A percentile compares a stretch with the other conserved stretches of the same genome.
These are phyloP conservation scores for Hippocampus barbouri DNA, from an alignment of 2,113 vertebrate species.

Conservation along the genomic window DNA sequence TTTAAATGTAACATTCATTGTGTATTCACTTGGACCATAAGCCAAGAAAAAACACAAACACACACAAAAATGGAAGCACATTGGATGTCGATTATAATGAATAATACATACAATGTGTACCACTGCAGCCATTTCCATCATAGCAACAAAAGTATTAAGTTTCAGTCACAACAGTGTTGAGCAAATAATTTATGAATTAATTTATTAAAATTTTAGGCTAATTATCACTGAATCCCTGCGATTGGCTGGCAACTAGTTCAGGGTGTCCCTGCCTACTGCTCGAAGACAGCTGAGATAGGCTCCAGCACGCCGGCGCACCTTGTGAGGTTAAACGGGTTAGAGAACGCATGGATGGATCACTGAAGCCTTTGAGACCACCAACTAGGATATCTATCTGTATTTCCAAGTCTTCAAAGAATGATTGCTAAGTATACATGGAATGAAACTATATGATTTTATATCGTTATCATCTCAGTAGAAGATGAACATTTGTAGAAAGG, in stretches of 20 bases:
- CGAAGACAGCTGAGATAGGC: too few relatives aligned
- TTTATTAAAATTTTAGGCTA: neutral
- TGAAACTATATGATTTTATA: slow-evolving; percentile 3
- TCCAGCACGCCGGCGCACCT: too few relatives aligned
- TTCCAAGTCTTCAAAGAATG: slow-evolving; percentile 15
- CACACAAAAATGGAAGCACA: neutral
- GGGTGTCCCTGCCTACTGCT: too few relatives aligned
- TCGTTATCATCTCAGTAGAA: neutral
- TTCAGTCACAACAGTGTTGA: neutral
- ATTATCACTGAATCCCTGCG: neutral
- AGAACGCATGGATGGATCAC: too few relatives aligned
- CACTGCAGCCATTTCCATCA: neutral
- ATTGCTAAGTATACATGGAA: slow-evolving; percentile 10
- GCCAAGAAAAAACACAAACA: neutral
- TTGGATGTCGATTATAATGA: neutral
- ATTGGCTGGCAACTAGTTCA: too few relatives aligned
- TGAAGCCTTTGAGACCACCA: neutral
- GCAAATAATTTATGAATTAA: neutral
- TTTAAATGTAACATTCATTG: neutral
- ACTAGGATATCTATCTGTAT: neutral
- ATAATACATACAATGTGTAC: slow-evolving; percentile 5
- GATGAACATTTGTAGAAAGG: neutral
- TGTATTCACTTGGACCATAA: slow-evolving; percentile 18
- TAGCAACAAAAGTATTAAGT: neutral
- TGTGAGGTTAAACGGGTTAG: too few relatives aligned